Base-by-base conservation (phyloP, 2,113 vertebrate species). In the Clarias magur region DNA sequence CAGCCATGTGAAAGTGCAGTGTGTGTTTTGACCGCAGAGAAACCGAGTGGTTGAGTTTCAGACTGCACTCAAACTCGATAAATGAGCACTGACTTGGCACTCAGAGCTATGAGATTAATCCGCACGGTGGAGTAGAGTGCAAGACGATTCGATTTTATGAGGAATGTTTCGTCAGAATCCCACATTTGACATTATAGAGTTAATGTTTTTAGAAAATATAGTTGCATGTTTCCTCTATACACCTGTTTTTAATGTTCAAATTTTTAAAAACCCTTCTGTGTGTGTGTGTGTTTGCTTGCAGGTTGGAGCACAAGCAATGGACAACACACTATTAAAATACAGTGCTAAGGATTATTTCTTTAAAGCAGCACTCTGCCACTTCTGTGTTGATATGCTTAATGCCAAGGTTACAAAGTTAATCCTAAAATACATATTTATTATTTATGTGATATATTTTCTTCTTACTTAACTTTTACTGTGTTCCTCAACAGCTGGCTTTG, bases 291-390 rank as follows among this genome's bases (percentile, higher is more conserved):
- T 86, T 12, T 42, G 3, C 79, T n/a, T 87, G 0, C n/a, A 95
- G 95, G 93, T 96, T 25, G 97, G 96, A 65, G 97, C 96, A 67
- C 96, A 94, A 0, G 97, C 97, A 0, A 98, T 98, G 97, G 97
- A 98, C 93, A 98, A 97, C 65, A 96, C 97, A 0, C 94, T 98
- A 10, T 94, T 98, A 86, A 98, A 98, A 89, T 98, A 98, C 93
- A 97, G 97, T 25, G 97, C 97, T 73, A 98, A 98, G 93, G 97
- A 98, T 84, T 96, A 98, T 89, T 98, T 98, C 94, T 98, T 98
- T 91, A 98, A 97, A 90, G 97, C 97, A 0, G 96, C 96, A 0
- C 96, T 98, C 2, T 98, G 97, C 91, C 97, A 98, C 90, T 98
- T 98, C 94, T 98, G 97, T 83, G 95, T 98, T 0, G 97, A 98